Conservation (phyloP, 2,113 vertebrate species). For the Tympanuchus pallidicinctus region DNA sequence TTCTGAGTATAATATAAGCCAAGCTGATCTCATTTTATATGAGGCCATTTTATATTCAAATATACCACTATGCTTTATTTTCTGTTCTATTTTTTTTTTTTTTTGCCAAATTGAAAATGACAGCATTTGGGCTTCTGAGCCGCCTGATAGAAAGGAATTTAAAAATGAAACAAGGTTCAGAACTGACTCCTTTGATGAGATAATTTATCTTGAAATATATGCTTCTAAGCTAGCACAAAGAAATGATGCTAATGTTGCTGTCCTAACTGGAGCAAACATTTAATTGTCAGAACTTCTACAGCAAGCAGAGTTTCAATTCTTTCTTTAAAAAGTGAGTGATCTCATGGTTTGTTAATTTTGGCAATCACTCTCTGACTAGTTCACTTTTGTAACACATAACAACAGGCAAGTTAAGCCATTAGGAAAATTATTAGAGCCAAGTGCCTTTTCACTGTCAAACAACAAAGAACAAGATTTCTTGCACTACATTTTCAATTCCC, state of each 20-base stretch:
- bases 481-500: background rate
- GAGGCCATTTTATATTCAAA: conserved; percentile 55
- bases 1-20: conserved; percentile 46
- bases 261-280: background rate
- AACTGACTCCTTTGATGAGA: background rate
- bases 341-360: conserved; percentile 23
- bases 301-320: background rate
- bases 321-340: background rate
- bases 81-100: background rate
- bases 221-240: conserved; percentile 24
- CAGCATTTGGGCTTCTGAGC: conserved; percentile 48
- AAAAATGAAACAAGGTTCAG: conserved; percentile 34
- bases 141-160: conserved; percentile 37
- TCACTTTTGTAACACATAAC: conserved; percentile 12
- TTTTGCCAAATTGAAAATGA: conserved; percentile 45
- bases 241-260: conserved; percentile 6
- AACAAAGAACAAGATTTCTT: background rate
- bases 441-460: conserved; percentile 29
- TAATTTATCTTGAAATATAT: conserved; percentile 41
- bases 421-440: conserved; percentile 40
- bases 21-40: conserved; percentile 69
- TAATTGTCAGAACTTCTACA: conserved; percentile 25
- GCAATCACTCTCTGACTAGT: background rate
- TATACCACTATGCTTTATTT: conserved; percentile 57
- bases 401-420: conserved; percentile 22